These are phyloP conservation scores for Amblyteles armatorius DNA, from an alignment of 2,888 invertebrate genomes.

Conservation along the genomic window DNA sequence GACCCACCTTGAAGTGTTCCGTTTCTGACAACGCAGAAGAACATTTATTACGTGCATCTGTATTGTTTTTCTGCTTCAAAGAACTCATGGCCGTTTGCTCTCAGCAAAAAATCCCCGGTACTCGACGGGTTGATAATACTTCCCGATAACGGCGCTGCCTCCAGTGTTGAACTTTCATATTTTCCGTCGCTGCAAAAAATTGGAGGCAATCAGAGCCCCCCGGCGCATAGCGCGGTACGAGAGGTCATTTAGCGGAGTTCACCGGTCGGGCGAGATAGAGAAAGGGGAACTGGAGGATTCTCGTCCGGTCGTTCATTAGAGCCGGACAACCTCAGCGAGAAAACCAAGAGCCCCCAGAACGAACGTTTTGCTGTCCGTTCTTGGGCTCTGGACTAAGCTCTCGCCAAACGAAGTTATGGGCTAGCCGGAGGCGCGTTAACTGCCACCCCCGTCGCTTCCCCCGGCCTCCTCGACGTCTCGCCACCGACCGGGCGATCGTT, in stretches of 20 bases:
- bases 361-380: conserved; percentile 67
- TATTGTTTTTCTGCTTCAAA: too few species aligned
- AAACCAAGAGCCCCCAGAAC: conserved; percentile 54
- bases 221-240: conserved; percentile 22
- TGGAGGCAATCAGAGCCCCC: conserved; percentile 52
- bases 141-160: not conserved
- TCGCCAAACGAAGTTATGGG: conserved; percentile 72
- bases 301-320: conserved; percentile 67
- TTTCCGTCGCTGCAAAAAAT: conserved; percentile 18
- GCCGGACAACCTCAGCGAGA: conserved; percentile 59
- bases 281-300: conserved; percentile 46
- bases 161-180: not conserved
- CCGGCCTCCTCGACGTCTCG: conserved; percentile 39
- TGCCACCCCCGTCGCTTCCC: conserved; percentile 55
- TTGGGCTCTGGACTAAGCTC: conserved; percentile 67
- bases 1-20: too few species aligned
- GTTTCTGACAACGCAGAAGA: too few species aligned
- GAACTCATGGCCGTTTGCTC: too few species aligned
- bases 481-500: conserved; percentile 44
- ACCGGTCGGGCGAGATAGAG: conserved; percentile 25
- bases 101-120: too few species aligned
- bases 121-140: too few species aligned
- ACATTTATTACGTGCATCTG: too few species aligned
- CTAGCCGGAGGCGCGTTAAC: conserved; percentile 67
- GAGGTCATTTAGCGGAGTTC: conserved; percentile 56